Evolutionary conservation across 1,140 invertebrate species (phyloP), one percentile per base, ranked within the genome.

Genomic region (Brachystomella parvula): DNA sequence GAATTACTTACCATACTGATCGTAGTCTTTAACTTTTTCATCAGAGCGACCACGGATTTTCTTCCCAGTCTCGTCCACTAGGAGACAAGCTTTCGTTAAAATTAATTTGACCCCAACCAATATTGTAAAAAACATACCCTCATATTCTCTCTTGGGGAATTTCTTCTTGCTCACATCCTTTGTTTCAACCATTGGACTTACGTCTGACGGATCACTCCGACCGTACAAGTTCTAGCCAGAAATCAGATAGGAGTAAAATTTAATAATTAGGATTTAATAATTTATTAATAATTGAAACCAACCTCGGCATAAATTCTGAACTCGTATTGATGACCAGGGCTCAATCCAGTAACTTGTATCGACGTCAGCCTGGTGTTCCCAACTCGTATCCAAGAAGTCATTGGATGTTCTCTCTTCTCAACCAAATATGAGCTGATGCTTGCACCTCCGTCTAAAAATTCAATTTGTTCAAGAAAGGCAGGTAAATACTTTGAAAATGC

Each of bases 351-450:
- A 1, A 96, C 85, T 12, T 92, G 92, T 79, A 95, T 91, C 39
- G 89, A 88, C n/a, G 88, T 93, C 76, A 96, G 90, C 68, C 82
- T 86, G 9, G 95, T 98, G 73, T 90, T 94, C 47, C 92, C 94
- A 70, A 94, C 92, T 65, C 93, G 83, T 66, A 96, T 92, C 97
- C 97, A 99, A 71, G 88, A 92, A 32, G 86, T 86, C 84, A 94
- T 88, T 30, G 92, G 92, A 74, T 89, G 88, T 79, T 99, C 90
- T 33, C 92, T 82, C 76, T 94, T 96, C 78, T 98, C 94, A 19
- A 98, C 90, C 59, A 95, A 78, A 74, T 98, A 97, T 75, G 93
- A 95, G 26, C 92, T 96, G 75, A 96, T 94, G 71, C 92, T 87
- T 61, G 89, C 91, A n/a, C 92, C 93, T 60, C 94, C 93, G 79